Evolutionary conservation across 1,140 invertebrate genomes (phyloP).

Genomic region (Acyrthosiphon pisum): DNA sequence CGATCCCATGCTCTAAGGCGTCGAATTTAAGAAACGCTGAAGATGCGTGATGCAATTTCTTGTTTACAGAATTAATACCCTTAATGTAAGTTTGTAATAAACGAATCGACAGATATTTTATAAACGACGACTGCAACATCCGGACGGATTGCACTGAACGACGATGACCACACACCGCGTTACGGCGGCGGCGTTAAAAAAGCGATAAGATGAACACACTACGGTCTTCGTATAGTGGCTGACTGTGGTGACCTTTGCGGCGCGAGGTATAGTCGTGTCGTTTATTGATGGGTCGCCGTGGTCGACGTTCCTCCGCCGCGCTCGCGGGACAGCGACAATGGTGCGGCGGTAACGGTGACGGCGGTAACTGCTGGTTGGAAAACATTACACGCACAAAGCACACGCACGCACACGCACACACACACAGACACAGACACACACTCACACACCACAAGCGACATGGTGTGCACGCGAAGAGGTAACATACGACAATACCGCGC

Average conservation of each 20-base stretch:
- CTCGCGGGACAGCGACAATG: neutral
- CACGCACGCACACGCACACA: neutral
- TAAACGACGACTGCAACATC: neutral
- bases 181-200: neutral
- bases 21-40: neutral
- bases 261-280: neutral
- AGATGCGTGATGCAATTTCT: neutral
- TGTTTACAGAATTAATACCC: too few species aligned
- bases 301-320: neutral
- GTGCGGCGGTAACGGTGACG: neutral
- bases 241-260: neutral
- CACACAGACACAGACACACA: neutral
- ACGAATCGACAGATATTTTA: neutral
- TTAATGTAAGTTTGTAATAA: neutral
- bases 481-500: neutral
- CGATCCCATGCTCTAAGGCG: too few species aligned
- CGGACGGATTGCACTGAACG: neutral
- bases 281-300: neutral
- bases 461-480: neutral
- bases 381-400: neutral
- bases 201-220: neutral
- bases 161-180: neutral
- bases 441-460: neutral
- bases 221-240: too few species aligned
- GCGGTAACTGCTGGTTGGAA: neutral